Conservation (phyloP, 2,113 vertebrate species). For the Mirza zaza region DNA sequence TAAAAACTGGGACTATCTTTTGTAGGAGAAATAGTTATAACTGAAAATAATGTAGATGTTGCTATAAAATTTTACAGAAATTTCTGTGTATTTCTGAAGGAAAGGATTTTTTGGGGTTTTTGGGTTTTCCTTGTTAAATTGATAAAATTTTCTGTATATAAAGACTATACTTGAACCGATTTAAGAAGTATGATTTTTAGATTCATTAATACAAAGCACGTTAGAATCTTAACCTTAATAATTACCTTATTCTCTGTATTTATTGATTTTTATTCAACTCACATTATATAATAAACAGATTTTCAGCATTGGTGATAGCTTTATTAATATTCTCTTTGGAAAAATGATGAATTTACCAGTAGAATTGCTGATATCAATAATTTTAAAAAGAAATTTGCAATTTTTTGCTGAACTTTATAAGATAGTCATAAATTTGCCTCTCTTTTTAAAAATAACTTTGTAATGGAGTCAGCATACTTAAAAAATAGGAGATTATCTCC, state of each 20-base stretch:
- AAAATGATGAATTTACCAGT: conserved; percentile 34
- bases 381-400: background rate
- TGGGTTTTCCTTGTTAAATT: background rate
- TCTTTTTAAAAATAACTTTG: conserved; percentile 8
- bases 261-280: conserved; percentile 19
- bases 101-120: background rate
- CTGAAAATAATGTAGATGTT: background rate
- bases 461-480: background rate
- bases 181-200: conserved; percentile 17
- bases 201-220: background rate
- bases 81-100: background rate
- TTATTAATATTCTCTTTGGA: conserved; percentile 32
- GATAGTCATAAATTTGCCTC: background rate
- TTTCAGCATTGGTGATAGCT: background rate
- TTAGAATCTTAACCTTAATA: background rate
- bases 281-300: background rate
- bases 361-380: background rate
- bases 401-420: conserved; percentile 3
- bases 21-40: background rate
- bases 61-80: conserved; percentile 6
- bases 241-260: background rate
- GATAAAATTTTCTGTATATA: background rate
- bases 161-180: background rate
- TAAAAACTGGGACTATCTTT: background rate
- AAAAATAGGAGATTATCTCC: background rate